These are phyloP conservation scores for Seriola aureovittata DNA, from an alignment of 2,113 vertebrate species.

Conservation along the genomic window DNA sequence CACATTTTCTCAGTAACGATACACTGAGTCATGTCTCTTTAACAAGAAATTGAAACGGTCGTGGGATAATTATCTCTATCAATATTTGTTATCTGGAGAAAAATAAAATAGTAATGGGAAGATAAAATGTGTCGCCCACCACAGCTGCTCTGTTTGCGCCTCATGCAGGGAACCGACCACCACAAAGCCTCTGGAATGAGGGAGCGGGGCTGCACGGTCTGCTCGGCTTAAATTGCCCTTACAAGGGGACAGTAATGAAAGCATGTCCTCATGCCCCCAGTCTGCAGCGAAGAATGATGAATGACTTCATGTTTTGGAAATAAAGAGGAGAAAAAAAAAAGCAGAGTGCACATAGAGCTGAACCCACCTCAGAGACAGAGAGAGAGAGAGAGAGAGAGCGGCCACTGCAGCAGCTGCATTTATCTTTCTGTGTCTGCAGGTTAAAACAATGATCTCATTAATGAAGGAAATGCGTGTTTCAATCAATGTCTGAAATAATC, in stretches of 20 bases:
- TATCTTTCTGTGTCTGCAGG: too few relatives aligned
- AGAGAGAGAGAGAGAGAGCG: too few relatives aligned
- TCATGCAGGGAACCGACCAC: neutral
- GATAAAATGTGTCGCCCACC: neutral
- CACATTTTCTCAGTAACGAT: too few relatives aligned
- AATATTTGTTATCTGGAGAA: too few relatives aligned
- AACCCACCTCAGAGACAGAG: too few relatives aligned
- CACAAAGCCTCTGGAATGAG: neutral
- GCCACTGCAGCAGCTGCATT: too few relatives aligned
- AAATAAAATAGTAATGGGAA: neutral
- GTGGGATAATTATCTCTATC: too few relatives aligned
- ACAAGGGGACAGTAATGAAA: constrained; percentile 48
- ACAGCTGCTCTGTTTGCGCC: neutral
- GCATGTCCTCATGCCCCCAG: constrained; percentile 20
- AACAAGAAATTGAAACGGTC: too few relatives aligned
- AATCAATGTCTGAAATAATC: too few relatives aligned
- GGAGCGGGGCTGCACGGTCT: constrained; percentile 27
- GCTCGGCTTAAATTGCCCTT: constrained; percentile 54
- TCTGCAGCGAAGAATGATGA: constrained; percentile 41
- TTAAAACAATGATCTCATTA: too few relatives aligned
- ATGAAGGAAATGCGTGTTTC: too few relatives aligned
- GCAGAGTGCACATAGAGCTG: neutral
- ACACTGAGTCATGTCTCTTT: too few relatives aligned
- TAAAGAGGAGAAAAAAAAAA: constrained; percentile 8
- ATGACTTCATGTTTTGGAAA: constrained; percentile 62